Percentiles rank a stretch among this genome's conserved stretches.
phyloP scores from a whole-genome alignment of 2,797 vertebrate species.

The Loris lydekkerianus region DNA sequence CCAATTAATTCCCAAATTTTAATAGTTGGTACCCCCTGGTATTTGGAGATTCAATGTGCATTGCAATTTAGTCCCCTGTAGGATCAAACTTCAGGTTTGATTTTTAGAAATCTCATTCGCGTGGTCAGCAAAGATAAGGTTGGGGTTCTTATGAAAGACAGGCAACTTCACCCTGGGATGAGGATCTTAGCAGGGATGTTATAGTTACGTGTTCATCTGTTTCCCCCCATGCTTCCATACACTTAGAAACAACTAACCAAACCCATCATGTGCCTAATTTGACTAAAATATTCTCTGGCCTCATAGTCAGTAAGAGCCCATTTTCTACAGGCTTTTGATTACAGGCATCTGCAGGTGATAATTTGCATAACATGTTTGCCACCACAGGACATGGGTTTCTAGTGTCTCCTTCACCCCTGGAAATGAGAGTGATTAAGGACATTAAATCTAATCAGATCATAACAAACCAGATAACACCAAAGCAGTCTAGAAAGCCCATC shows the following conservation, averaged over 20 bases:
- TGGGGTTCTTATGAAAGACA: neutral
- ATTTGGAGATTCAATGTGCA: neutral
- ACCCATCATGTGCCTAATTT: neutral
- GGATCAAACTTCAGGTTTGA: neutral
- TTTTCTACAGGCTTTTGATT: slow-evolving; percentile 57
- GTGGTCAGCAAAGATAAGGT: neutral
- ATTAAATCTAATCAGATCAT: neutral
- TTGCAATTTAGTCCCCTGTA: neutral
- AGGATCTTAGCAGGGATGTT: neutral
- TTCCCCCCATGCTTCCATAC: neutral
- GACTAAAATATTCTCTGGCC: slow-evolving; percentile 10
- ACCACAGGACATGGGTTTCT: neutral
- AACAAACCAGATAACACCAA: neutral
- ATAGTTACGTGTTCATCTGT: neutral
- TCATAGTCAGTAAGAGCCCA: neutral
- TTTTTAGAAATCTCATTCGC: neutral
- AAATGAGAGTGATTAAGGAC: neutral
- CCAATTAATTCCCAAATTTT: neutral
- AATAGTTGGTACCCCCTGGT: neutral
- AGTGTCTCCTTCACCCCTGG: neutral
- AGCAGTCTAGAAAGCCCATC: neutral
- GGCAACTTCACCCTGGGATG: neutral
- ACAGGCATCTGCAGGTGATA: slow-evolving; percentile 45
- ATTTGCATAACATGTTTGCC: slow-evolving; percentile 17
- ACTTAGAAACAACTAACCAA: neutral